Percentiles rank a stretch among this genome's conserved stretches.
phyloP scores from a whole-genome alignment of 2,888 invertebrate species.

The Hirtodrosophila alboralis region DNA sequence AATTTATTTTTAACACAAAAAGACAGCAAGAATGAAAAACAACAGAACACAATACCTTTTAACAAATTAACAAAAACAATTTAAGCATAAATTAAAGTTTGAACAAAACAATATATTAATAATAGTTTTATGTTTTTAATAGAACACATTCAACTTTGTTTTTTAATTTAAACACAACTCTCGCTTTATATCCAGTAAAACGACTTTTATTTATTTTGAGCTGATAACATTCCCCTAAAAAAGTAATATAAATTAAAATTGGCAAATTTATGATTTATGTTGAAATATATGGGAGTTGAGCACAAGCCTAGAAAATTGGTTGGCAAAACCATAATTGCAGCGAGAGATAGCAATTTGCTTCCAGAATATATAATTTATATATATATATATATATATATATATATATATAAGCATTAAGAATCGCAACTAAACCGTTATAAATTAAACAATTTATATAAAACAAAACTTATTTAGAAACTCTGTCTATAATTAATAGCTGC shows the following conservation, averaged over 20 bases:
- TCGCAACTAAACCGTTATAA: neutral
- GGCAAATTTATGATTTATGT: neutral
- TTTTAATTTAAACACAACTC: too few species aligned
- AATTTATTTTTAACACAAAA: too few species aligned
- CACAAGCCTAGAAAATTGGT: neutral
- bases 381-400: conserved; percentile 1
- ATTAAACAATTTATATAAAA: conserved; percentile 2
- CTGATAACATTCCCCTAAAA: too few species aligned
- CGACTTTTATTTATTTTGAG: too few species aligned
- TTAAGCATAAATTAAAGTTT: too few species aligned
- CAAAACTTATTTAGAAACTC: conserved; percentile 4
- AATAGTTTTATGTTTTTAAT: too few species aligned
- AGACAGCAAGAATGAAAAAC: too few species aligned
- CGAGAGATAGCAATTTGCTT: neutral
- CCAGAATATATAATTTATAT: conserved; percentile 1
- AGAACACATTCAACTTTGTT: too few species aligned
- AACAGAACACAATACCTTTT: too few species aligned
- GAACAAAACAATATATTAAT: too few species aligned
- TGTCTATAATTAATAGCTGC: conserved; percentile 13
- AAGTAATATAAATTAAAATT: conserved; percentile 1
- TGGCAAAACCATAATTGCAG: neutral
- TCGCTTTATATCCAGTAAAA: too few species aligned
- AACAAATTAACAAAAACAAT: too few species aligned
- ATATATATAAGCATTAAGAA: neutral
- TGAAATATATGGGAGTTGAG: conserved; percentile 2